A percentile compares a stretch with the other conserved stretches of the same genome.
These are phyloP conservation scores for Plebejus argus DNA, from an alignment of 2,888 invertebrate genomes.

Conservation along the genomic window DNA sequence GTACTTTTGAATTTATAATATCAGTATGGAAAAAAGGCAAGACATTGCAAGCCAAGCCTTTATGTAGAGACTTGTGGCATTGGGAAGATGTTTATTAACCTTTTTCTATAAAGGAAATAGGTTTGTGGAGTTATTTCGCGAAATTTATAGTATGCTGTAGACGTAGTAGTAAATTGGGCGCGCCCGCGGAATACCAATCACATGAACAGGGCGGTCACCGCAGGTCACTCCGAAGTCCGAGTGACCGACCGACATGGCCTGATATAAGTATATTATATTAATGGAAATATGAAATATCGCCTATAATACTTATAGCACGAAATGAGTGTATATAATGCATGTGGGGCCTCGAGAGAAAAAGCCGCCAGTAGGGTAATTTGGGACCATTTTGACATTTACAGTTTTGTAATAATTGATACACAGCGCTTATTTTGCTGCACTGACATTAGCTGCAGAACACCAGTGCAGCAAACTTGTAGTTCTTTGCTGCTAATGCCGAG, in stretches of 20 bases:
- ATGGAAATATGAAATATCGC: background rate
- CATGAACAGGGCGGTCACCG: background rate
- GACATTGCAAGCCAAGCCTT: background rate
- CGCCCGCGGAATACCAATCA: background rate
- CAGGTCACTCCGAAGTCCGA: background rate
- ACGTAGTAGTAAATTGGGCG: background rate
- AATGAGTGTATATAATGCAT: too few species aligned
- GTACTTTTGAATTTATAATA: background rate
- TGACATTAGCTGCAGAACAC: too few species aligned
- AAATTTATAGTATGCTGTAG: background rate
- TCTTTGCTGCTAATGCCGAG: too few species aligned
- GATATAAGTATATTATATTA: background rate
- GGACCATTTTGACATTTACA: too few species aligned
- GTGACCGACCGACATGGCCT: background rate
- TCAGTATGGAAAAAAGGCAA: background rate
- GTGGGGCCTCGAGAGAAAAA: too few species aligned
- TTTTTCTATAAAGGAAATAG: slow-evolving; percentile 4
- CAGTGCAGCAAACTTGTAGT: too few species aligned
- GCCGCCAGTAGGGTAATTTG: too few species aligned
- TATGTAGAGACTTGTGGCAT: background rate
- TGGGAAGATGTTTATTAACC: slow-evolving; percentile 2
- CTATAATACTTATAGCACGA: background rate
- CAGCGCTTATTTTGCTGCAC: too few species aligned
- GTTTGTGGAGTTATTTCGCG: background rate
- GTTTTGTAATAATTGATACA: too few species aligned